Conservation (phyloP, 2,797 vertebrate species). For the Gastrophryne carolinensis region DNA sequence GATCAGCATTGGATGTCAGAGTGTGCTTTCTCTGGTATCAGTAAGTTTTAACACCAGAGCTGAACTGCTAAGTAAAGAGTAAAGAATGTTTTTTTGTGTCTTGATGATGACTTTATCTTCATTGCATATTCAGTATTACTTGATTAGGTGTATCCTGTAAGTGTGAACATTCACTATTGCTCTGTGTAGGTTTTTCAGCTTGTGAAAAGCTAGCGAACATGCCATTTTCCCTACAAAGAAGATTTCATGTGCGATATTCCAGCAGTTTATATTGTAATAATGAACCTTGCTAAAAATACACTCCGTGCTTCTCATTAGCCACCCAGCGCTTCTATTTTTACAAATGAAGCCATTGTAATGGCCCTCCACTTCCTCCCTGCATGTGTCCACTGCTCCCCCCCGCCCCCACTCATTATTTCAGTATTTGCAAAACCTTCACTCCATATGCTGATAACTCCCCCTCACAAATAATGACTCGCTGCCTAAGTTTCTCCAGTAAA, state of each 20-base stretch:
- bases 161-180: neutral
- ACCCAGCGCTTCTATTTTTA: slow-evolving; percentile 6
- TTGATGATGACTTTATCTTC: too few relatives aligned
- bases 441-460: neutral
- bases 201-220: neutral
- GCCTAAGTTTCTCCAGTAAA: neutral
- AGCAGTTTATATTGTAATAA: slow-evolving; percentile 6
- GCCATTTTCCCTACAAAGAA: neutral
- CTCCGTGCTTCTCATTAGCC: slow-evolving; percentile 11
- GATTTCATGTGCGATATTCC: neutral
- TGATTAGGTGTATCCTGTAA: too few relatives aligned
- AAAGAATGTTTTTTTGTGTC: too few relatives aligned
- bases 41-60: too few relatives aligned
- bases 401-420: slow-evolving; percentile 18
- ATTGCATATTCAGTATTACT: too few relatives aligned
- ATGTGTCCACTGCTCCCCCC: slow-evolving; percentile 8
- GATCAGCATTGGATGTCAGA: too few relatives aligned
- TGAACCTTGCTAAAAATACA: neutral
- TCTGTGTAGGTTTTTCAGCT: neutral
- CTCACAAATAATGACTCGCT: slow-evolving; percentile 6
- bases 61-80: too few relatives aligned
- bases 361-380: neutral
- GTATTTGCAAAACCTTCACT: neutral
- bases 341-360: slow-evolving; percentile 10
- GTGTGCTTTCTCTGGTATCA: too few relatives aligned